Base-by-base conservation (phyloP, 1,140 invertebrate species). In the Drosophila equinoxialis region DNA sequence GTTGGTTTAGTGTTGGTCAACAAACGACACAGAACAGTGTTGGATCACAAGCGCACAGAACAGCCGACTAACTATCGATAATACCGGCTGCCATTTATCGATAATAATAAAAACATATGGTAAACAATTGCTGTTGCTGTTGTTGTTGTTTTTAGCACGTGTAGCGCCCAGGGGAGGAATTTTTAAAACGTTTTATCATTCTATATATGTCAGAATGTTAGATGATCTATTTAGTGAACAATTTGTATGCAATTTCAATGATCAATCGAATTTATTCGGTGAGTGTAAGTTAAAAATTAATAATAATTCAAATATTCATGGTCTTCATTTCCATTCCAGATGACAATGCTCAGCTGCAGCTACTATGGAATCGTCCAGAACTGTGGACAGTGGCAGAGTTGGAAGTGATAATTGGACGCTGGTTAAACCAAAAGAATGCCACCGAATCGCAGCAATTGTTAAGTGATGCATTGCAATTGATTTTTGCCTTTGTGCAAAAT, bases 401-500 rank as follows among this genome's bases (percentile, higher is more conserved):
- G 0, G 35, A 72, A 20, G 42, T 10, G 6, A 67, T 74, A 0
- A 57, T 89, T 0, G 64, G 42, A 8, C 60, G 68, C 6, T 84
- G 80, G 84, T 67, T 30, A 26, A 5, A 30, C 8, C 54, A 42
- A 6, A 59, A 54, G 6, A 59, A 70, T 20, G 8, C 68, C 14
- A n/a, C 48, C 0, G 42, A 51, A 5, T 3, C 10, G 5, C 14
- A 17, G 1, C 13, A 68, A 10, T 57, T 70, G n/a, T 7, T 85
- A 1, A 68, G 65, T 11, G 71, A 83, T 37, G 80, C 81, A 1
- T 54, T 91, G 1, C 74, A 65, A 13, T 94, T 94, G 68, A 91
- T 97, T 11, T 93, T 96, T 62, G 93, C 94, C 42, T 98, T 97
- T 93, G 94, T 96, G 67, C 95, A 97, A 92, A 93, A 93, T 41